phyloP scores from a whole-genome alignment of 2,888 invertebrate species.

The Seladonia tumulorum region DNA sequence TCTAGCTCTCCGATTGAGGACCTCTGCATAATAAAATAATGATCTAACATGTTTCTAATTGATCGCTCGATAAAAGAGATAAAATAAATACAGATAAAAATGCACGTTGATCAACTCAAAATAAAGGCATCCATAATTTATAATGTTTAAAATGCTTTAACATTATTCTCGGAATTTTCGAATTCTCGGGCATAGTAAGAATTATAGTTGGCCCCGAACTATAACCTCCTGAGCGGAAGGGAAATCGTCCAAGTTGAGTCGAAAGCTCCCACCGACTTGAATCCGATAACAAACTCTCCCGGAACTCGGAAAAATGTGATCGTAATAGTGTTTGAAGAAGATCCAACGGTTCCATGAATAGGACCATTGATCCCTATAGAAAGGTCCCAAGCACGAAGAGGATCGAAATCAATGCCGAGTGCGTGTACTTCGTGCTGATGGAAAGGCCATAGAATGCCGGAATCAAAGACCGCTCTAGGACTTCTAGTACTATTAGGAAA shows the following conservation, averaged over 20 bases:
- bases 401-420: background rate
- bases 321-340: constrained; percentile 4
- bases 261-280: background rate
- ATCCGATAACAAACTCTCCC: background rate
- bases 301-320: background rate
- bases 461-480: background rate
- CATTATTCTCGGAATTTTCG: background rate
- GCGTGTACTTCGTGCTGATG: background rate
- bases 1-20: too few relatives aligned
- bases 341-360: background rate
- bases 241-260: background rate
- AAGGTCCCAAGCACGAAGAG: background rate
- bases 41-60: too few relatives aligned
- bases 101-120: too few relatives aligned
- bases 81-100: too few relatives aligned
- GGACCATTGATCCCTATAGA: background rate
- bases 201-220: background rate
- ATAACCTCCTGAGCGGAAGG: background rate
- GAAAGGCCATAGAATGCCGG: background rate
- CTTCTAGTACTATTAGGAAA: background rate
- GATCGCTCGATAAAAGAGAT: too few relatives aligned
- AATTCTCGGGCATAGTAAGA: background rate
- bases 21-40: too few relatives aligned
- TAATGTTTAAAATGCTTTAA: background rate
- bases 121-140: too few relatives aligned